Evolutionary conservation across 2,797 vertebrate genomes (phyloP).

Genomic region (Sphenodon punctatus): DNA sequence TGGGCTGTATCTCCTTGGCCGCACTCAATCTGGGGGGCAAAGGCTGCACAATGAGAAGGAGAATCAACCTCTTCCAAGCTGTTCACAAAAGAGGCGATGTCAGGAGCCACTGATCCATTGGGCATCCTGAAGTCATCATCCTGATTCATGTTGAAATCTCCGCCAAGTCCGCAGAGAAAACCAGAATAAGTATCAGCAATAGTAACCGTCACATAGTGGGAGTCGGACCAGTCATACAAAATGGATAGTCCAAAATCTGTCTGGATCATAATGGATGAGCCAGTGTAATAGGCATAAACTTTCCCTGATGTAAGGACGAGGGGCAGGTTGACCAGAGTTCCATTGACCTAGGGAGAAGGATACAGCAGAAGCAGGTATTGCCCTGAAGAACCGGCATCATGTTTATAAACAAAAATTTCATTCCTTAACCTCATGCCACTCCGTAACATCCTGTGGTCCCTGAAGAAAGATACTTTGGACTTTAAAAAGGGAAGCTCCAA

Average conservation of each 20-base stretch:
- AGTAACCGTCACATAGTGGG: constrained; percentile 58
- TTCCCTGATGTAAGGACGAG: constrained; percentile 54
- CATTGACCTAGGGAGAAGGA: constrained; percentile 64
- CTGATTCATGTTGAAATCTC: constrained; percentile 60
- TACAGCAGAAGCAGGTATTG: no score
- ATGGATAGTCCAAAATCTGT: constrained; percentile 70
- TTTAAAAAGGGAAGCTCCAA: no score
- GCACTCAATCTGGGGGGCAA: background rate
- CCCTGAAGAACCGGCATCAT: no score
- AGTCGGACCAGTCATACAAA: constrained; percentile 70
- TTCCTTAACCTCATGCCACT: no score
- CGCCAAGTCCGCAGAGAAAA: constrained; percentile 71
- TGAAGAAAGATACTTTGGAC: no score
- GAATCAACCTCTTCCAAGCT: constrained; percentile 69
- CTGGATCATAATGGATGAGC: constrained; percentile 59
- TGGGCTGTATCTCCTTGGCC: background rate
- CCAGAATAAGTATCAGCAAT: constrained; percentile 61
- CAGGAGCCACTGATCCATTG: constrained; percentile 21
- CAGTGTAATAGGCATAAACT: constrained; percentile 64
- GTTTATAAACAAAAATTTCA: no score
- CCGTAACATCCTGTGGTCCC: no score
- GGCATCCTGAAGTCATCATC: constrained; percentile 62
- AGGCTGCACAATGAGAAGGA: background rate
- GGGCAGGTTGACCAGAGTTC: constrained; percentile 61
- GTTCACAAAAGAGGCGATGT: constrained; percentile 62